phyloP scores from a whole-genome alignment of 2,888 invertebrate genomes.

The Scaptomyza cyrtandrae region DNA sequence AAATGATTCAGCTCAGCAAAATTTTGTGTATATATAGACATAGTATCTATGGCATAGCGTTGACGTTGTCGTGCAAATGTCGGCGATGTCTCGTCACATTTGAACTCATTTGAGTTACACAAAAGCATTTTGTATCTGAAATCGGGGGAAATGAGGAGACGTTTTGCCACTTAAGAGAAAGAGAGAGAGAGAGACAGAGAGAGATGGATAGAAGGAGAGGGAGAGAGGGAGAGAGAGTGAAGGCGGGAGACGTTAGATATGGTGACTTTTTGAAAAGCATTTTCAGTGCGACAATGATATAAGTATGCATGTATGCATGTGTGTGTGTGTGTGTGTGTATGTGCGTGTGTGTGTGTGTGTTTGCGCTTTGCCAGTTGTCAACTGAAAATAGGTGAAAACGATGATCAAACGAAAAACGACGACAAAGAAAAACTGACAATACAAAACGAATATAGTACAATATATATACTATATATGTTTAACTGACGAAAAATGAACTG shows the following conservation, averaged over 20 bases:
- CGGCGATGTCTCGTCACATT: conserved; percentile 45
- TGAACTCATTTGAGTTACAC: conserved; percentile 54
- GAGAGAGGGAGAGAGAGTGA: not conserved
- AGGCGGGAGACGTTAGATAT: not conserved
- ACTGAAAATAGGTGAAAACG: conserved; percentile 38
- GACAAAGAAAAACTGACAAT: not conserved
- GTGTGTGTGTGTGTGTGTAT: not conserved
- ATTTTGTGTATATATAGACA: conserved; percentile 9
- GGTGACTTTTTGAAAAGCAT: conserved; percentile 41
- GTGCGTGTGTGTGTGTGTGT: not conserved
- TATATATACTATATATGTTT: not conserved
- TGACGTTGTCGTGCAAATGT: conserved; percentile 47
- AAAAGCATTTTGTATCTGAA: conserved; percentile 40
- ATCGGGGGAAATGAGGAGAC: conserved; percentile 12
- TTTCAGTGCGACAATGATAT: conserved; percentile 33
- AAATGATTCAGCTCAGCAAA: conserved; percentile 28
- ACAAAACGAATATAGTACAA: not conserved
- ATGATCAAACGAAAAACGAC: conserved; percentile 28
- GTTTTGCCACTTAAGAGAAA: conserved; percentile 27
- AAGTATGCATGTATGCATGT: not conserved
- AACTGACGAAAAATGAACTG: not conserved
- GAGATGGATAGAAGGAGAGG: not conserved
- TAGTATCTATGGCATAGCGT: conserved; percentile 2
- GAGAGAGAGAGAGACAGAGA: not conserved
- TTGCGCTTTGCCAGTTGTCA: conserved; percentile 43